Base-by-base conservation (phyloP, 2,888 invertebrate genomes). In the Palloptera scutellata region DNA sequence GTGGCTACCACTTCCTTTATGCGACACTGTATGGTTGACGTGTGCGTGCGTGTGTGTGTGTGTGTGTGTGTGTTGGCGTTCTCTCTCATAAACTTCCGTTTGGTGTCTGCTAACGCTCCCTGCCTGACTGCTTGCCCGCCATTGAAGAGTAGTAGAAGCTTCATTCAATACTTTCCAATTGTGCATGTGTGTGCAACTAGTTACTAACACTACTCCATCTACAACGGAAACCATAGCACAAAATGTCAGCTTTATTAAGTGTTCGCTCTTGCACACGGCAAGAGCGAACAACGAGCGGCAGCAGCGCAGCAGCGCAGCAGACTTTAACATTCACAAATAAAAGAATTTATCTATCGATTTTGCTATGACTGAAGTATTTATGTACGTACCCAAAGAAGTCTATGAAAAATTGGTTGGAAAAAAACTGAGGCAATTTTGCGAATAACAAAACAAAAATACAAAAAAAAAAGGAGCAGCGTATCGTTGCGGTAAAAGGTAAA, bases 241-340 rank as follows among this genome's bases (percentile, higher is more conserved):
- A 73, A 67, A 64, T 69, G 69, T 66, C 69, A 69, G 66, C 73
- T 72, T 74, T 72, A 72, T 74, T 66, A 70, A 72, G 70, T 70
- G 70, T 42, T 48, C 69, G 40, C n/a, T n/a, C n/a, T n/a, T n/a
- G n/a, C 48, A 17, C 54, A 41, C 42, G 17, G 55, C 62, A 10
- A 15, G 15, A 48, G 48, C 8, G 6, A 4, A 15, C 48, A 12
- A 8, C 48, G 12, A 13, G 48, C 48, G 12, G 15, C n/a, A 13
- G 15, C 48, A n/a, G 48, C 53, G n/a, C n/a, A n/a, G n/a, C n/a
- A n/a, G n/a, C n/a, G n/a, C 51, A 15, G 43, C 64, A 61, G 61
- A 64, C 61, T 68, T 68, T 45, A 68, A 68, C 20, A 43, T 54
- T 60, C 62, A 60, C 13, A 51, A 52, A 64, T 64, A 64, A 64